Percentiles rank a stretch among this genome's conserved stretches.
phyloP scores from a whole-genome alignment of 2,888 invertebrate species.

The Plagodis dolabraria region DNA sequence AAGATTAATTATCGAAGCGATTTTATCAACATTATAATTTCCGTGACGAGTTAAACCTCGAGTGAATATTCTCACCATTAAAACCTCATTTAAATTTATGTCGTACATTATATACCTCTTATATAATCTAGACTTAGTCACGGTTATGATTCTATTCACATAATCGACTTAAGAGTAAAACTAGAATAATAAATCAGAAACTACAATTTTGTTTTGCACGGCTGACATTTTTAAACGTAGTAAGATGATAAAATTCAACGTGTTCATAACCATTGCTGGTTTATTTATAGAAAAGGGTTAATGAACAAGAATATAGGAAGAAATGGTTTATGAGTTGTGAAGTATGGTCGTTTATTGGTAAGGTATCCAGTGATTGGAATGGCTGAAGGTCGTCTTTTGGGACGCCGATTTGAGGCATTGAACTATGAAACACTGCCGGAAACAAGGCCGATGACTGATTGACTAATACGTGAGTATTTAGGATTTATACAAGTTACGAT shows the following conservation, averaged over 20 bases:
- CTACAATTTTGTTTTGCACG: slow-evolving; percentile 24
- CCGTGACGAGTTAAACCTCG: slow-evolving; percentile 1
- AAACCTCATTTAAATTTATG: neutral
- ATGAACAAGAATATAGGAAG: slow-evolving; percentile 22
- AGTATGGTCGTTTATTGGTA: slow-evolving; percentile 29
- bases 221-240: neutral
- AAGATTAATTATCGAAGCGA: neutral
- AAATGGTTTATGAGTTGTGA: slow-evolving; percentile 31
- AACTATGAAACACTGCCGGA: slow-evolving; percentile 76
- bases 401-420: slow-evolving; percentile 65
- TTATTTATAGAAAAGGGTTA: slow-evolving; percentile 6
- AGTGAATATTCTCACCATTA: neutral
- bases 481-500: slow-evolving; percentile 26
- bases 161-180: slow-evolving; percentile 21
- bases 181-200: slow-evolving; percentile 31
- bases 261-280: slow-evolving; percentile 31
- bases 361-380: slow-evolving; percentile 46
- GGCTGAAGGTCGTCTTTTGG: slow-evolving; percentile 64
- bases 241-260: neutral
- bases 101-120: neutral
- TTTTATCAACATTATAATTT: slow-evolving; percentile 7
- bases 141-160: slow-evolving; percentile 20
- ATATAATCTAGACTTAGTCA: slow-evolving; percentile 21
- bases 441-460: slow-evolving; percentile 76
- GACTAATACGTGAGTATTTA: slow-evolving; percentile 54